Conservation (phyloP, 2,888 invertebrate genomes). For the Catocala fraxini region DNA sequence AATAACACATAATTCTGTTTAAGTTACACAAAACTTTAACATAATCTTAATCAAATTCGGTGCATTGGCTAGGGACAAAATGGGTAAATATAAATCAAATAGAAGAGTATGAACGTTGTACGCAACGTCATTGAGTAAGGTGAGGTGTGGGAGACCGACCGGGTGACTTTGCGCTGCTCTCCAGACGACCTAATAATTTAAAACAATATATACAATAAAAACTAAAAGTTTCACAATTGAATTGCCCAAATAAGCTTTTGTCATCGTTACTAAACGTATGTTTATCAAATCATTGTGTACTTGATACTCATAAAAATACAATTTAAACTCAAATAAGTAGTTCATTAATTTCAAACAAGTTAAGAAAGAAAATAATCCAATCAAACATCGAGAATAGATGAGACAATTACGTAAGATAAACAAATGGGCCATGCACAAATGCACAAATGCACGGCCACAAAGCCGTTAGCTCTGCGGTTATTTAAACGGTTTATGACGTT, state of each 20-base stretch:
- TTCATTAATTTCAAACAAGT: background rate
- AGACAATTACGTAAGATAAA: conserved; percentile 28
- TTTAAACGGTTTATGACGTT: conserved; percentile 38
- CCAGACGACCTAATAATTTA: conserved; percentile 78
- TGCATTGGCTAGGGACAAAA: conserved; percentile 22
- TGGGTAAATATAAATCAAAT: conserved; percentile 34
- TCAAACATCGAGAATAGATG: conserved; percentile 10
- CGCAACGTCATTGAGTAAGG: conserved; percentile 60
- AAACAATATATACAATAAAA: conserved; percentile 60
- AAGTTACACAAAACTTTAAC: conserved; percentile 12
- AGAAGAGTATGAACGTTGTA: conserved; percentile 42
- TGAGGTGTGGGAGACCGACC: conserved; percentile 69
- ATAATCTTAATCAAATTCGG: conserved; percentile 11
- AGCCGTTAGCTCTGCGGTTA: conserved; percentile 25
- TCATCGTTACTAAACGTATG: conserved; percentile 28
- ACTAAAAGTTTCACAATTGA: conserved; percentile 36
- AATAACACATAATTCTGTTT: background rate
- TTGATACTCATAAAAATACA: background rate
- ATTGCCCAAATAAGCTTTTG: conserved; percentile 31
- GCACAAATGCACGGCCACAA: too few species aligned
- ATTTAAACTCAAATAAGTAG: background rate
- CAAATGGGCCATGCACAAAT: conserved; percentile 37
- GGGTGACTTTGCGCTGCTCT: conserved; percentile 79
- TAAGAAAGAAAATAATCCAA: conserved; percentile 13
- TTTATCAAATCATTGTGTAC: background rate